Percentiles rank a stretch among this genome's conserved stretches.
Evolutionary conservation across 1,140 invertebrate species (phyloP).

Genomic region (Liolophura sinensis): DNA sequence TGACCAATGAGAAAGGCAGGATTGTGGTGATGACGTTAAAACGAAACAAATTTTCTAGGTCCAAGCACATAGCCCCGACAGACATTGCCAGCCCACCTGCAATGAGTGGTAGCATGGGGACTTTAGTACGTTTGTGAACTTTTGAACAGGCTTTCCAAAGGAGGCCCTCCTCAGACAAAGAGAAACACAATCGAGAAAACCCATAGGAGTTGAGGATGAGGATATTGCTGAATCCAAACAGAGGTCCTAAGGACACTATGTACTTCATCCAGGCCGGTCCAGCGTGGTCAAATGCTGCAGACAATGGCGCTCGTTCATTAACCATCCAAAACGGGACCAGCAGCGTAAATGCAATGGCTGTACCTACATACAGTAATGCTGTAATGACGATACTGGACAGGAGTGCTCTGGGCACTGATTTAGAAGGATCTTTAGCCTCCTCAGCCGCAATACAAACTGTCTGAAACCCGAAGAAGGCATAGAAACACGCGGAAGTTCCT

Average conservation of each 20-base stretch:
- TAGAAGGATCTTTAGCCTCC: slow-evolving; percentile 68
- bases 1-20: slow-evolving; percentile 84
- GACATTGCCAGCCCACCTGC: slow-evolving; percentile 77
- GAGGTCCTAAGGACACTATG: slow-evolving; percentile 81
- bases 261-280: slow-evolving; percentile 79
- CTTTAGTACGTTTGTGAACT: slow-evolving; percentile 75
- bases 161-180: slow-evolving; percentile 86
- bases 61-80: slow-evolving; percentile 78
- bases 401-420: slow-evolving; percentile 42
- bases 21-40: slow-evolving; percentile 89
- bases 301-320: slow-evolving; percentile 78
- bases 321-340: slow-evolving; percentile 48
- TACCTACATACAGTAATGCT: slow-evolving; percentile 38
- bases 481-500: slow-evolving; percentile 43
- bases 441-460: slow-evolving; percentile 88
- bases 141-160: slow-evolving; percentile 76
- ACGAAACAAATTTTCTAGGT: slow-evolving; percentile 84
- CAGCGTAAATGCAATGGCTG: slow-evolving; percentile 34
- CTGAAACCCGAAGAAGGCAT: slow-evolving; percentile 52
- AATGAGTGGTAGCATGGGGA: slow-evolving; percentile 77
- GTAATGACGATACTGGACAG: slow-evolving; percentile 37
- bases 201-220: slow-evolving; percentile 83
- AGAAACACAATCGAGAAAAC: slow-evolving; percentile 81
- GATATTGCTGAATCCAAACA: slow-evolving; percentile 86
- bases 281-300: slow-evolving; percentile 75